A percentile compares a stretch with the other conserved stretches of the same genome.
These are phyloP conservation scores for Dicyrtomina minuta DNA, from an alignment of 2,888 invertebrate genomes.

Conservation along the genomic window DNA sequence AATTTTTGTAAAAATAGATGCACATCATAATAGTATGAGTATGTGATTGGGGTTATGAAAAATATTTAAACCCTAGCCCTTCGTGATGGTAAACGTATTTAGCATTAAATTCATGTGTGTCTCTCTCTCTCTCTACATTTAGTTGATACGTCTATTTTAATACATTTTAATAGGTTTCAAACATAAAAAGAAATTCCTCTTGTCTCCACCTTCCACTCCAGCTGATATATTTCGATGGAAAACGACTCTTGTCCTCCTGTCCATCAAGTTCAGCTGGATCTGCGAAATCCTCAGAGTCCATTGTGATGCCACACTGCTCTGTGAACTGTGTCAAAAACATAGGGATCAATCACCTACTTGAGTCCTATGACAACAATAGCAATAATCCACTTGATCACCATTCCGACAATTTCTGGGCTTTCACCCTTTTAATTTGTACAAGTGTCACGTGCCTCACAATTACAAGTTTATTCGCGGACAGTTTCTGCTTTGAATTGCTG, in stretches of 20 bases:
- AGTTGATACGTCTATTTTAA: too few species aligned
- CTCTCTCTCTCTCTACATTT: too few species aligned
- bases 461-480: neutral
- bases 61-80: too few species aligned
- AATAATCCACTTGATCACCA: neutral
- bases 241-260: constrained; percentile 16
- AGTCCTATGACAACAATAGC: neutral
- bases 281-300: neutral
- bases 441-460: neutral
- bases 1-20: too few species aligned
- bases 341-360: neutral
- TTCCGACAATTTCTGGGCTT: neutral
- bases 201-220: constrained; percentile 5
- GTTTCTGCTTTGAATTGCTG: neutral
- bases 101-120: too few species aligned
- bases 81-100: too few species aligned
- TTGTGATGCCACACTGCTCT: constrained; percentile 3
- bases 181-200: neutral
- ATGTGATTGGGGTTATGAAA: too few species aligned
- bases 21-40: too few species aligned
- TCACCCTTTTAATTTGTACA: neutral
- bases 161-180: neutral
- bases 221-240: constrained; percentile 4
- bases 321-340: constrained; percentile 5
- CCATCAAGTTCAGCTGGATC: neutral